A percentile compares a stretch with the other conserved stretches of the same genome.
Evolutionary conservation across 1,140 invertebrate species (phyloP).

Genomic region (Drosophila kepulauana): DNA sequence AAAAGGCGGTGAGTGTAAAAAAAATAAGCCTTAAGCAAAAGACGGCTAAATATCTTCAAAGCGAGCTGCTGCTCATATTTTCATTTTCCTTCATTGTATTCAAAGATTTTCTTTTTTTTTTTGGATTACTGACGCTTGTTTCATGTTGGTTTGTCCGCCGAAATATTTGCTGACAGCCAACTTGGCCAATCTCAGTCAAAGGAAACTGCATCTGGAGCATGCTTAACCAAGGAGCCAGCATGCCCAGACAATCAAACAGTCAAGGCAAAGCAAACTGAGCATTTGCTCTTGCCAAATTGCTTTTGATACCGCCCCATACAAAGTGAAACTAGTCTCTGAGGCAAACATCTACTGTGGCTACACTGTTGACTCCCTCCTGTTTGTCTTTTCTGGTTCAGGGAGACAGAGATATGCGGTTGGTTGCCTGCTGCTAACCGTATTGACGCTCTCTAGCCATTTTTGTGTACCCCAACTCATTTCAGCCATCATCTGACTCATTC

Average conservation of each 20-base stretch:
- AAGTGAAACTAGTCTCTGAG: slow-evolving; percentile 18
- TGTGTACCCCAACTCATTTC: not conserved
- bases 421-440: slow-evolving; percentile 32
- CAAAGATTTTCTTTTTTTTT: slow-evolving; percentile 1
- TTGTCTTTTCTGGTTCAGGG: slow-evolving; percentile 16
- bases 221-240: not conserved
- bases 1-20: slow-evolving; percentile 19
- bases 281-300: slow-evolving; percentile 25
- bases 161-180: not conserved
- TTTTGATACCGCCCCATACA: slow-evolving; percentile 23
- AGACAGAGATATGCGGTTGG: slow-evolving; percentile 16
- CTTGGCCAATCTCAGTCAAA: slow-evolving; percentile 15
- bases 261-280: slow-evolving; percentile 3
- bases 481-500: slow-evolving; percentile 19
- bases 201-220: slow-evolving; percentile 5
- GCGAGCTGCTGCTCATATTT: slow-evolving; percentile 27
- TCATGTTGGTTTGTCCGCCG: not conserved
- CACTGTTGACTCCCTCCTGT: slow-evolving; percentile 6
- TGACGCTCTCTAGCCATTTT: slow-evolving; percentile 3
- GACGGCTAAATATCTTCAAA: slow-evolving; percentile 40
- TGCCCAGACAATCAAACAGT: slow-evolving; percentile 10
- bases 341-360: slow-evolving; percentile 19
- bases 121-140: slow-evolving; percentile 10
- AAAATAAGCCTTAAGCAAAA: slow-evolving; percentile 14
- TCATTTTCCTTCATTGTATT: slow-evolving; percentile 24